A percentile compares a stretch with the other conserved stretches of the same genome.
Evolutionary conservation across 64 coral and sea anemone genomes (phyloP).

Genomic region (Dendrophyllia cribrosa): DNA sequence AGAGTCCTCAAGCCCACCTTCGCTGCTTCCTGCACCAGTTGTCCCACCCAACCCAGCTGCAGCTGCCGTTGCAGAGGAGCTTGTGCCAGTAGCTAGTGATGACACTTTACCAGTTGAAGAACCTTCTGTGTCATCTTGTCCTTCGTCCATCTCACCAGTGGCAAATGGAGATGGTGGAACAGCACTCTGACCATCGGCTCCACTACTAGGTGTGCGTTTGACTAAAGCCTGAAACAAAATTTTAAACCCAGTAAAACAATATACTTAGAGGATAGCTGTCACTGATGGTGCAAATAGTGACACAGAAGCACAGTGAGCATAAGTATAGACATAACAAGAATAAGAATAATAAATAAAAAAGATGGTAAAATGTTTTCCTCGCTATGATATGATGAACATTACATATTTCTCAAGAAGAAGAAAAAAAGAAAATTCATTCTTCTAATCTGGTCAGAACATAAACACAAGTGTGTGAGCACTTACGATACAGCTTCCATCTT

Average conservation of each 20-base stretch:
- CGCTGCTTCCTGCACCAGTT: constrained; percentile 28
- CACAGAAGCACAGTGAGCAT: background rate
- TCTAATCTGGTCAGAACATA: background rate
- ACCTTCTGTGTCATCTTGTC: constrained; percentile 26
- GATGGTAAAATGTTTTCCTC: too few species aligned
- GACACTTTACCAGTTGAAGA: constrained; percentile 21
- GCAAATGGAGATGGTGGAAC: constrained; percentile 70
- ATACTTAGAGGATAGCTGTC: background rate
- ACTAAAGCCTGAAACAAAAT: constrained; percentile 54
- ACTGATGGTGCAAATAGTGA: background rate
- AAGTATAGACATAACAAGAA: too few species aligned
- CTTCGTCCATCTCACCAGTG: constrained; percentile 35
- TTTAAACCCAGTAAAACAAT: background rate
- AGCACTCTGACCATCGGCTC: constrained; percentile 8
- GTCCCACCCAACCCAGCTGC: background rate
- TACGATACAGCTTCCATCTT: constrained; percentile 95
- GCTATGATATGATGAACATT: too few species aligned
- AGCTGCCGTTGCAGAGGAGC: constrained; percentile 2
- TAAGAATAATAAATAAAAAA: too few species aligned
- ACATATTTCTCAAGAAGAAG: too few species aligned
- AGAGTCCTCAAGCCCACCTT: constrained; percentile 10
- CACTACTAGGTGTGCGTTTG: constrained; percentile 48
- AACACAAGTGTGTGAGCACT: background rate
- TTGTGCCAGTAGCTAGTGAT: background rate
- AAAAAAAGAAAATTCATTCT: too few species aligned